Evolutionary conservation across 2,797 vertebrate genomes (phyloP), one percentile per base, ranked within the genome.

Genomic region (Melanotaenia parkinsoni): DNA sequence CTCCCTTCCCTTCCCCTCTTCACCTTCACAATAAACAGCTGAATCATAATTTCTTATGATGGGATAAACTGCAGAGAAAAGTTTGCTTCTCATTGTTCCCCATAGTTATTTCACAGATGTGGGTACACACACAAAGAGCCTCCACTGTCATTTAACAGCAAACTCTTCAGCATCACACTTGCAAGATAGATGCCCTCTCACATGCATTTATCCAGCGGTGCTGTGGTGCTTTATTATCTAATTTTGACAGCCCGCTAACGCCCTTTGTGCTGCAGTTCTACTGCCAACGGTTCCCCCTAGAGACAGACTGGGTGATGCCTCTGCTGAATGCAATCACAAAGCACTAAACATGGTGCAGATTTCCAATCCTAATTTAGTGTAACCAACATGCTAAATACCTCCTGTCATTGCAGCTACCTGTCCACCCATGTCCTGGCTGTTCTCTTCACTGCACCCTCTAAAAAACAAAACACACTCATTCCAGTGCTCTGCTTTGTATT

Each of bases 221-320:
- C 91, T 82, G 72, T 63, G 90, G 90, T 93, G 93, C 93, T 94
- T 94, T 95, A 95, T 94, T 94, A 94, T 94, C 93, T 93, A 88
- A 93, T 92, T 93, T 90, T 95, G 93, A 95, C 94, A 94, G 93
- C 81, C 68, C 65, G 45, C 89, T 86, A 88, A 93, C 91, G 89
- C 94, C 93, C 91, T 93, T 90, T 75, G 83, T 76, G 90, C 90
- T 70, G 88, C 91, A 77, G 89, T 81, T 68, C 75, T 76, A 88
- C 87, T 89, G 91, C 88, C 71, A 81, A 83, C 78, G 85, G 90
- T 91, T 89, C 88, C 93, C 91, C 89, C 89, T 30, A 88, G 93
- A 93, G 92, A 94, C 92, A 81, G 88, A 80, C 91, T 88, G 87
- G 91, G 92, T 85, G 90, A 91, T 91, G 91, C 92, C 92, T 92